Percentiles rank a stretch among this genome's conserved stretches.
Evolutionary conservation across 2,888 invertebrate genomes (phyloP).

Genomic region (Mesochorus sp.): DNA sequence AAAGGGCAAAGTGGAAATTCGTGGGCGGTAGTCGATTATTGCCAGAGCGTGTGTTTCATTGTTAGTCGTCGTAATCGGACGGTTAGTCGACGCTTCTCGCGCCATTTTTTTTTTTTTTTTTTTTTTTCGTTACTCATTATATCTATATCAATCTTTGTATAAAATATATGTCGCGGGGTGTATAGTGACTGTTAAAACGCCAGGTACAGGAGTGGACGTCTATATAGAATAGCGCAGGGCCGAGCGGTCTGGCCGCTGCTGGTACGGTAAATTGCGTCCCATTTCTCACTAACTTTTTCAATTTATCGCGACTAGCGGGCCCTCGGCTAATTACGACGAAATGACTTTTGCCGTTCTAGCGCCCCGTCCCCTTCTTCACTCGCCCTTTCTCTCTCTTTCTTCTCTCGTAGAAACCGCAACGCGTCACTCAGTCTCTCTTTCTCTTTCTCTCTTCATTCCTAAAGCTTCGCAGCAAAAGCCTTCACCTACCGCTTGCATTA

Average conservation of each 20-base stretch:
- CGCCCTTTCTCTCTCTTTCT: neutral
- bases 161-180: neutral
- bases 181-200: constrained; percentile 54
- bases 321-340: constrained; percentile 77
- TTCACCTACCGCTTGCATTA: constrained; percentile 31
- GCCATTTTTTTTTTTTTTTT: neutral
- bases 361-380: neutral
- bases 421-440: constrained; percentile 55
- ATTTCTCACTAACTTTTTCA: constrained; percentile 80
- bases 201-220: constrained; percentile 33
- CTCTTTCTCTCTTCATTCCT: neutral
- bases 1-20: constrained; percentile 23
- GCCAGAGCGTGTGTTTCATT: constrained; percentile 21
- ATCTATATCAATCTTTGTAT: neutral
- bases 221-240: constrained; percentile 40
- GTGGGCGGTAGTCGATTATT: constrained; percentile 49
- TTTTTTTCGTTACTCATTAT: too few species aligned
- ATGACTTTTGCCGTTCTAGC: constrained; percentile 74
- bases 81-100: constrained; percentile 20
- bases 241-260: constrained; percentile 58
- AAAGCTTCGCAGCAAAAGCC: constrained; percentile 36
- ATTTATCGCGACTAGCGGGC: constrained; percentile 78
- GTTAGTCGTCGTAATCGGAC: constrained; percentile 37
- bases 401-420: constrained; percentile 46
- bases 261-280: constrained; percentile 76